These are phyloP conservation scores for Wiebesia pumilae DNA, from an alignment of 1,140 invertebrate genomes.

Conservation along the genomic window DNA sequence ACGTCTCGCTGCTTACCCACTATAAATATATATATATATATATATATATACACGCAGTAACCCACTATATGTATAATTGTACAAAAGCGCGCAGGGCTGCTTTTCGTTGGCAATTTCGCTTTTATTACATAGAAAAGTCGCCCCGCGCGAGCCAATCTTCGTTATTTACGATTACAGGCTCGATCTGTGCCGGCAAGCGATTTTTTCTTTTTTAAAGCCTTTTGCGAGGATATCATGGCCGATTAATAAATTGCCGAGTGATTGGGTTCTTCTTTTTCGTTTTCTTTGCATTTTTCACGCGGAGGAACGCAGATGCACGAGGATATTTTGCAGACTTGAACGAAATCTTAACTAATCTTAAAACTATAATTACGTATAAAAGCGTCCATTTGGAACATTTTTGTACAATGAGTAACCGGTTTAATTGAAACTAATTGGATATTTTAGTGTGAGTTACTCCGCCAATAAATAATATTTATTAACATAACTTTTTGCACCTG, in stretches of 20 bases:
- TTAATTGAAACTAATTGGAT: constrained; percentile 17
- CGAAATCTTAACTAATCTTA: not conserved
- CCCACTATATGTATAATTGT: not conserved
- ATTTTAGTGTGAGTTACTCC: not conserved
- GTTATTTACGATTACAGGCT: constrained; percentile 39
- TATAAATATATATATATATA: not conserved
- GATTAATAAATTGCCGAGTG: constrained; percentile 30
- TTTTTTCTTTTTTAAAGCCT: constrained; percentile 1
- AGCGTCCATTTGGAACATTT: not conserved
- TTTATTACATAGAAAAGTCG: constrained; percentile 31
- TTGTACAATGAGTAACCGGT: constrained; percentile 10
- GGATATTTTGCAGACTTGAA: not conserved
- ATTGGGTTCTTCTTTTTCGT: not conserved
- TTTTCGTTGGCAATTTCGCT: constrained; percentile 41
- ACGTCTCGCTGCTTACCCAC: not conserved
- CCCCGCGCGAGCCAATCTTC: constrained; percentile 36
- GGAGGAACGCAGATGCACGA: too few relatives aligned
- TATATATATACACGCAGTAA: not conserved
- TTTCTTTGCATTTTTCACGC: not conserved
- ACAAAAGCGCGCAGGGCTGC: not conserved
- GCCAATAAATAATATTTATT: not conserved
- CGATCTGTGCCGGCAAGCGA: not conserved
- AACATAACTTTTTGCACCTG: not conserved
- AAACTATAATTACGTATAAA: not conserved
- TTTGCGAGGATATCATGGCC: not conserved